Evolutionary conservation across 2,113 vertebrate genomes (phyloP), one percentile per base, ranked within the genome.

Genomic region (Euleptes europaea): DNA sequence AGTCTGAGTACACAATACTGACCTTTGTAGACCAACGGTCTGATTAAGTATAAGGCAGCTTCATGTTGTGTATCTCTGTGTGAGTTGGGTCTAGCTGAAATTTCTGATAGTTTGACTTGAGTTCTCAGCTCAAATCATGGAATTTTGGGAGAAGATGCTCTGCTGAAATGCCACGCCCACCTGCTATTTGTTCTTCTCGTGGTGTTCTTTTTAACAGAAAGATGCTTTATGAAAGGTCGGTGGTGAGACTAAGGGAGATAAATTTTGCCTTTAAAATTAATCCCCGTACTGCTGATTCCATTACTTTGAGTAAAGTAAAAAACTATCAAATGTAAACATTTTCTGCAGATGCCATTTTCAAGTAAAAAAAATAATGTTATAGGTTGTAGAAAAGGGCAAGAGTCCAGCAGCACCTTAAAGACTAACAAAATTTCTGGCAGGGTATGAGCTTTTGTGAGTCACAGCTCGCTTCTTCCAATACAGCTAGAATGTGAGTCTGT

Each of bases 131-230:
- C 15, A 71, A 71, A 71, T 71, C 19, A 40, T n/a, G 6, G 5
- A 35, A 40, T 23, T 71, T 71, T 23, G 69, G 60, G 65, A 31
- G 31, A n/a, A n/a, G 65, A n/a, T 11, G 31, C 42, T 40, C 21
- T 23, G 70, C 1, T 69, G 57, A 90, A 87, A 26, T n/a, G 80
- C 78, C 54, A 87, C 82, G 84, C 7, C 1, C 63, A 9, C 42
- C 70, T 73, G 23, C 1, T n/a, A 44, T 82, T 35, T 85, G n/a
- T 86, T 33, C 0, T 1, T 82, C 40, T 7, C 0, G 0, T 47
- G 44, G n/a, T 2, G 82, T 8, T 17, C 72, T 11, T 78, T 28
- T 74, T 78, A 88, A 83, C 82, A 35, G 78, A 83, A 78, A 87
- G 86, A 66, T 40, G 35, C 21, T 23, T 44, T 28, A 1, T 13